Base-by-base conservation (phyloP, 2,888 invertebrate species). In the Troglohyphantes excavatus region DNA sequence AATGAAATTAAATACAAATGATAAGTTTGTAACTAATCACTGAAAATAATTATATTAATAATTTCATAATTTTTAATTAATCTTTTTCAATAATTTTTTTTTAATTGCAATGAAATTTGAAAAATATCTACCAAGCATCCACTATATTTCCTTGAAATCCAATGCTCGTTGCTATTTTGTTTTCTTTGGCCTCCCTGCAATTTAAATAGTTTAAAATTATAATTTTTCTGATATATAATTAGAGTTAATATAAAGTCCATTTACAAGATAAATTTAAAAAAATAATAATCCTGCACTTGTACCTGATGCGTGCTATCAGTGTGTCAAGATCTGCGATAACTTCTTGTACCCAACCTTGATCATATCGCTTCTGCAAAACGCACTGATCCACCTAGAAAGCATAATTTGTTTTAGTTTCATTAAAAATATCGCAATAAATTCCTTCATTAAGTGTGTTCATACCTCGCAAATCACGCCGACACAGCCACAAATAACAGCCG, bases 391-490 rank as follows among this genome's bases (percentile, higher is more conserved):
- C 93, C 94, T 94, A 70, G 27, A 81, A 90, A 17, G 2, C 9
- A n/a, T 2, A 19, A 0, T n/a, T 23, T 3, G 1, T 61, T 9
- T 17, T 63, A 21, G 17, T 13, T 63, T 19, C 2, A 19, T 23
- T 5, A 63, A 7, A 46, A 5, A 72, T 39, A n/a, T n/a, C n/a
- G 19, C 53, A 53, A 19, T 21, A 11, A 43, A 7, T 72, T 72
- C n/a, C 33, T 27, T 0, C 5, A n/a, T n/a, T 0, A 27, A 68
- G 17, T 27, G 11, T 33, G 11, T 19, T 46, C 23, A 59, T 90
- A 95, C 95, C 94, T 95, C 95, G 13, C 95, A 95, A 75, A 95
- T 94, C 6, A 95, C 95, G 39, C 95, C 95, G 26, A 95, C 93
- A 92, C 95, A 95, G 0, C 95, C 95, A 89, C 94, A 94, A 85